A percentile compares a stretch with the other conserved stretches of the same genome.
Evolutionary conservation across 2,797 vertebrate species (phyloP).

Genomic region (Momotus momota): DNA sequence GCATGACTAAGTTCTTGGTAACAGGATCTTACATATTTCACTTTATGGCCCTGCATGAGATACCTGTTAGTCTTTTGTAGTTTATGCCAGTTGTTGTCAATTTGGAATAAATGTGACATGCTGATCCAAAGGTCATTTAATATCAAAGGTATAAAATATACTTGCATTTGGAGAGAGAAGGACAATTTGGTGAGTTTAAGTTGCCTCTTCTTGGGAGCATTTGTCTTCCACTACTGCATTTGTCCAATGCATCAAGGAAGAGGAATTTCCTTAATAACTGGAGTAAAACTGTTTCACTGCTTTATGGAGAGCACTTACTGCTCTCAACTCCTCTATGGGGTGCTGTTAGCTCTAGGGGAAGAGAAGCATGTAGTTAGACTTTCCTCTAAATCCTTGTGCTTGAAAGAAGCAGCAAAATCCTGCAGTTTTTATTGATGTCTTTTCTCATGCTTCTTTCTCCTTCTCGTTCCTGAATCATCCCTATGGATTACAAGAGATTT

Average conservation of each 20-base stretch:
- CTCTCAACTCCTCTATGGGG: background rate
- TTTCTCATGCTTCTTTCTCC: background rate
- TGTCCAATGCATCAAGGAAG: background rate
- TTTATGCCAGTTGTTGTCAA: background rate
- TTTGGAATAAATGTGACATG: background rate
- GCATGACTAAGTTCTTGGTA: background rate
- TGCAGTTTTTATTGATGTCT: background rate
- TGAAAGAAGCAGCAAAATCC: background rate
- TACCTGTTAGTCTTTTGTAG: background rate
- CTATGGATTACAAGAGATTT: background rate
- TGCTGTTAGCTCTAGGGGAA: background rate
- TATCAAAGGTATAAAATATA: background rate
- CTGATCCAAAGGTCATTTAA: conserved; percentile 15
- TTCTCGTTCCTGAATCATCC: background rate
- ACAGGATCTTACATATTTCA: background rate
- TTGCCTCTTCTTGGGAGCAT: background rate
- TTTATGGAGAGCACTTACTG: background rate
- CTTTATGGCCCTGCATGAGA: background rate
- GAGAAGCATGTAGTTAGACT: background rate
- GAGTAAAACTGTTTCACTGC: background rate
- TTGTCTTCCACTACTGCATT: background rate
- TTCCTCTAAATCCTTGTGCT: background rate
- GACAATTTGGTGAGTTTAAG: background rate
- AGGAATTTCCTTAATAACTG: conserved; percentile 19
- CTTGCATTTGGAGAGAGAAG: background rate